Conservation (phyloP, 1,140 invertebrate genomes). For the Metaphire vulgaris region DNA sequence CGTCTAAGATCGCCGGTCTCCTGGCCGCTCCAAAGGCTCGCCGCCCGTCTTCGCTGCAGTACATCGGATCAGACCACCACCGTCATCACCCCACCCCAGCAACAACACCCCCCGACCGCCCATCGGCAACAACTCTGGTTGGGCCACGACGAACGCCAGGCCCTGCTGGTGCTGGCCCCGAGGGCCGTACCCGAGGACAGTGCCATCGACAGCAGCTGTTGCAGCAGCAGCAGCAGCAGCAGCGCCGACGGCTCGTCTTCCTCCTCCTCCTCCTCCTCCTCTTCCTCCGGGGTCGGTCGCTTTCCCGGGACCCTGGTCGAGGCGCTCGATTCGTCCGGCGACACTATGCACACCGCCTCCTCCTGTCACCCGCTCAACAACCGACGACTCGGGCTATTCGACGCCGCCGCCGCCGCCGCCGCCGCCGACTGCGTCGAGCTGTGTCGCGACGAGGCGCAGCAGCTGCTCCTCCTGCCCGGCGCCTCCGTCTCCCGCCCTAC, state of each 20-base stretch:
- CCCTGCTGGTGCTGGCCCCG: conserved; percentile 25
- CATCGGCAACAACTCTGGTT: neutral
- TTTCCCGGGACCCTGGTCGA: conserved; percentile 9
- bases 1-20: neutral
- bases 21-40: neutral
- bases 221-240: conserved; percentile 1
- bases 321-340: neutral
- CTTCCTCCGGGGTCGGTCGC: too few species aligned
- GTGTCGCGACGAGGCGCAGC: conserved; percentile 5
- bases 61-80: neutral
- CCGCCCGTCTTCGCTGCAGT: conserved; percentile 9
- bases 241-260: conserved; percentile 4
- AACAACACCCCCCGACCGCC: neutral
- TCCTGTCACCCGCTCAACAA: conserved; percentile 3
- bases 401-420: too few species aligned
- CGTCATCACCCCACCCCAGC: neutral
- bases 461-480: too few species aligned
- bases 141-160: neutral
- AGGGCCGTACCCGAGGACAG: conserved; percentile 30
- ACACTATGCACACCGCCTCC: too few species aligned
- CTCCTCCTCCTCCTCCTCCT: too few species aligned
- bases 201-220: conserved; percentile 27
- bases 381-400: too few species aligned
- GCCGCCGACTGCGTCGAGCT: conserved; percentile 12
- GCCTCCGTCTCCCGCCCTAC: too few species aligned